These are phyloP conservation scores for Heliconius aoede DNA, from an alignment of 2,888 invertebrate genomes.

Conservation along the genomic window DNA sequence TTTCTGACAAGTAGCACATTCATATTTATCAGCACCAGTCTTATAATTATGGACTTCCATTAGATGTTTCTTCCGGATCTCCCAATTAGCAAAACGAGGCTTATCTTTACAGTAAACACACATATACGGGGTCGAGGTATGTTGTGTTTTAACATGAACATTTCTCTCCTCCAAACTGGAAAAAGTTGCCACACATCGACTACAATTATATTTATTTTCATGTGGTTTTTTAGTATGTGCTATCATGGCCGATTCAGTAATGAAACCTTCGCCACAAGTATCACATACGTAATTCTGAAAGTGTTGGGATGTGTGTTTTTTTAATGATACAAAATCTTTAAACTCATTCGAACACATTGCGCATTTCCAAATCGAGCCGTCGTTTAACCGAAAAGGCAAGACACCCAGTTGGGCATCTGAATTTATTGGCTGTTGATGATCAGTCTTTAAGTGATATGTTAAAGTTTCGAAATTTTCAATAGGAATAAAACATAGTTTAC, in stretches of 20 bases:
- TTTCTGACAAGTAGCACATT: conserved; percentile 74
- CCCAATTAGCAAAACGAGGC: conserved; percentile 77
- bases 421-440: conserved; percentile 72
- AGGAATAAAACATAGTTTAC: conserved; percentile 72
- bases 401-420: conserved; percentile 73
- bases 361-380: conserved; percentile 75
- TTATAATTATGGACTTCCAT: conserved; percentile 76
- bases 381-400: conserved; percentile 70
- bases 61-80: conserved; percentile 71
- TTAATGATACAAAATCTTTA: conserved; percentile 73
- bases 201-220: conserved; percentile 76
- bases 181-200: conserved; percentile 75
- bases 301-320: conserved; percentile 75
- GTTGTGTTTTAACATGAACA: conserved; percentile 74
- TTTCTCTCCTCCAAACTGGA: conserved; percentile 72
- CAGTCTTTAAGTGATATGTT: conserved; percentile 70
- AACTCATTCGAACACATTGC: conserved; percentile 76
- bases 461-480: conserved; percentile 67
- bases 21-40: conserved; percentile 74
- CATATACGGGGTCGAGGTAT: conserved; percentile 74
- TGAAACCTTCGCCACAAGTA: conserved; percentile 77
- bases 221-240: conserved; percentile 77
- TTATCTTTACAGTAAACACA: conserved; percentile 76
- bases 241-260: conserved; percentile 76
- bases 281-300: conserved; percentile 80